Base-by-base conservation (phyloP, 2,797 vertebrate species). In the Aphelocoma californica region DNA sequence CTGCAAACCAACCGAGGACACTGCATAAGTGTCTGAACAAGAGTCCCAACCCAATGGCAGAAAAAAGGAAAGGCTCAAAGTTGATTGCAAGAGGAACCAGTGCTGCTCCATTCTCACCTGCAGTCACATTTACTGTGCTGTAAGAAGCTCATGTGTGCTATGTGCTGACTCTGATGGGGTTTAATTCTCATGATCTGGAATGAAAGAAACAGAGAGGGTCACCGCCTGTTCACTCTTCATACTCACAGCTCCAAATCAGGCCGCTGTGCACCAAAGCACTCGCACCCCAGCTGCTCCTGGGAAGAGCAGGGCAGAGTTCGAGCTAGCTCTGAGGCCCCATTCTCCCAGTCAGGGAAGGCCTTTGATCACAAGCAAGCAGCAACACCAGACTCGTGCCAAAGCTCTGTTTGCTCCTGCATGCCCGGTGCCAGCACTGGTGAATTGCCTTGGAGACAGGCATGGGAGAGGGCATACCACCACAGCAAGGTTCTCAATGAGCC, bases 91-190 rank as follows among this genome's bases (percentile, higher is more conserved):
- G 78, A 88, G 51, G 80, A 95, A 88, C 56, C 78, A 88, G n/a
- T 67, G 83, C 74, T 90, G 74, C 64, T 92, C 70, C 73, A 44
- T 65, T 92, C 99, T 99, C 98, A 99, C 99, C 99, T 99, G 99
- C 99, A 99, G 97, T 99, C 98, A 98, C 99, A 99, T 97, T 98
- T 98, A 98, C 97, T 98, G 97, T 99, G 99, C 98, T 99, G 99
- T 97, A 98, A 98, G 97, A 99, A 99, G 98, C 98, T 99, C 99
- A 99, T 99, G 95, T 98, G 98, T 92, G 98, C 97, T 97, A 99
- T 98, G 95, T 98, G 98, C 97, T 99, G 98, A 97, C 98, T 97
- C 93, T 97, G 98, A 94, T 98, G 98, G 93, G 97, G 98, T 98
- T 98, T 99, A 98, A 99, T 97, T 98, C 98, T 99, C 98, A 99